phyloP scores from a whole-genome alignment of 2,888 invertebrate genomes.

The Meghimatium bilineatum region DNA sequence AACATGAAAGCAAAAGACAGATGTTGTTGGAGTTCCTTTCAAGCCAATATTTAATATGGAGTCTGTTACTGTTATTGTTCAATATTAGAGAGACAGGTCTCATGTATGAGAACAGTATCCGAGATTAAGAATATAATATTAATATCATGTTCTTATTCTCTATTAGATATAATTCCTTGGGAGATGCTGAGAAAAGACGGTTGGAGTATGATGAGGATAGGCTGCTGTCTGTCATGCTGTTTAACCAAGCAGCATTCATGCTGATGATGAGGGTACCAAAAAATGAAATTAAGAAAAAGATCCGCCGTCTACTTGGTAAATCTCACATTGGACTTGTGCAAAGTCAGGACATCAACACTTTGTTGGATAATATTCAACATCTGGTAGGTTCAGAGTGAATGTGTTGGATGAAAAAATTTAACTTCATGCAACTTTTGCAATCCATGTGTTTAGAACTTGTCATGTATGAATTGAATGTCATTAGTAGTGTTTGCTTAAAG shows the following conservation, averaged over 20 bases:
- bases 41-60: no score
- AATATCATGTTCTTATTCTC: not conserved
- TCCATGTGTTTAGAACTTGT: no score
- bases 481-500: no score
- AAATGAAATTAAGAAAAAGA: constrained; percentile 80
- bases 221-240: constrained; percentile 93
- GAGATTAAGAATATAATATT: no score
- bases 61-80: no score
- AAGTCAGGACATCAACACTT: constrained; percentile 97
- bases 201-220: constrained; percentile 98
- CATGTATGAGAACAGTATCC: no score
- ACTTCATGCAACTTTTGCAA: no score
- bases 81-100: no score
- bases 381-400: constrained; percentile 83
- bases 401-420: not conserved
- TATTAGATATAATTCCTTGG: constrained; percentile 88
- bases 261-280: constrained; percentile 93
- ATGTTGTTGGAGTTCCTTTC: no score
- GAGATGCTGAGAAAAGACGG: constrained; percentile 87
- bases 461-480: no score
- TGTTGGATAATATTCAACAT: constrained; percentile 94
- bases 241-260: constrained; percentile 96
- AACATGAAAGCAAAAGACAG: no score
- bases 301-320: constrained; percentile 95
- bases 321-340: constrained; percentile 98